These are phyloP conservation scores for Osmerus mordax DNA, from an alignment of 2,113 vertebrate species.

Conservation along the genomic window DNA sequence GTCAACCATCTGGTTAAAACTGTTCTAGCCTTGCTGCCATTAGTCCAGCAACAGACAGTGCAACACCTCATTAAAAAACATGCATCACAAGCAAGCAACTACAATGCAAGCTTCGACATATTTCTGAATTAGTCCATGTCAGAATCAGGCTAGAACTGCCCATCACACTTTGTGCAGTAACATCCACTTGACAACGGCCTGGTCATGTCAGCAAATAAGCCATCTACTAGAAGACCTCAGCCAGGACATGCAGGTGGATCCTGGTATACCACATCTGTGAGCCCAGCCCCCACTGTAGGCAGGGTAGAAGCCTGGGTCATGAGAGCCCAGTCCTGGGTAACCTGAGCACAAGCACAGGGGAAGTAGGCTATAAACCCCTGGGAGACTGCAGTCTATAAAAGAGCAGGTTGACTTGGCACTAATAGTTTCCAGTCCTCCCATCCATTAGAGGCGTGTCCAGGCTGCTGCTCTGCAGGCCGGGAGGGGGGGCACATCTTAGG, in stretches of 20 bases:
- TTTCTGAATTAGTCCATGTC: not conserved
- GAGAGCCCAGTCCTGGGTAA: conserved; percentile 74
- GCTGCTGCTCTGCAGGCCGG: conserved; percentile 57
- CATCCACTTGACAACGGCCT: not conserved
- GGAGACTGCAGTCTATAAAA: conserved; percentile 36
- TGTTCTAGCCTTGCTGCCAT: conserved; percentile 11
- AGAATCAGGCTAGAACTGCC: not conserved
- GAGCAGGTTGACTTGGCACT: conserved; percentile 33
- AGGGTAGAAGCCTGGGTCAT: conserved; percentile 75
- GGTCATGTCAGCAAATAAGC: conserved; percentile 23
- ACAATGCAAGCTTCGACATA: conserved; percentile 45
- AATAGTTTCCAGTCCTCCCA: conserved; percentile 60
- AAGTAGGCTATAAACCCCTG: conserved; percentile 59
- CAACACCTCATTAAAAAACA: conserved; percentile 22
- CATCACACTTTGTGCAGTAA: no score
- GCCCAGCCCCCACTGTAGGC: conserved; percentile 72
- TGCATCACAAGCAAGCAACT: conserved; percentile 44
- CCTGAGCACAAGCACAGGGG: conserved; percentile 73
- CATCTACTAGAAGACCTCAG: conserved; percentile 14
- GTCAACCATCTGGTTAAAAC: no score
- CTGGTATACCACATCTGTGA: conserved; percentile 72
- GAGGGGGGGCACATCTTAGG: conserved; percentile 51
- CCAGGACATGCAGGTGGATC: conserved; percentile 66
- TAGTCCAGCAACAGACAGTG: conserved; percentile 41
- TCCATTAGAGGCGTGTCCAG: conserved; percentile 55